Base-by-base conservation (phyloP, 2,888 invertebrate species). In the Protula sp. region DNA sequence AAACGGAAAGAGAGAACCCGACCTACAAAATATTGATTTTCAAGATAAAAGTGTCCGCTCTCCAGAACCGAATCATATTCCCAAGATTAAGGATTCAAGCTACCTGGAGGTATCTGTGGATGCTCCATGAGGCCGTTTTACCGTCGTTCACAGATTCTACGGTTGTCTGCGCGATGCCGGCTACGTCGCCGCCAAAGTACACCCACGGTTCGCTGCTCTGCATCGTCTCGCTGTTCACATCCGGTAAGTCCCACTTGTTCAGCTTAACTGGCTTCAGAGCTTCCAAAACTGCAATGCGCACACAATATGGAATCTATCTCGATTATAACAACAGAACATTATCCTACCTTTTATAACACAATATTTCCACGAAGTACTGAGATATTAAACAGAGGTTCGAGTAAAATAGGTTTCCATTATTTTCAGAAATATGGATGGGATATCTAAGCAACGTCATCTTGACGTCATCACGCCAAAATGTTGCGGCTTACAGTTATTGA, bases 141-240 rank as follows among this genome's bases (percentile, higher is more conserved):
- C 99, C 99, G 82, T 99, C 99, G 77, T 99, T 99, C 0, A 94
- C 95, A 0, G 95, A 90, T 81, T 99, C 99, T 0, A 99, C 98
- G 0, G 98, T 98, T 0, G 98, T 99, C 82, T 97, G 94, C 0
- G 97, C 91, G 45, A 91, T 86, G 0, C 97, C 97, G 0, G 92
- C 95, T 50, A 97, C 78, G 81, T 99, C 98, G 0, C 98, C 98
- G 1, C 98, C 98, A 70, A 92, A 87, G 82, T 94, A 99, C 9
- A 97, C 90, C 71, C 87, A 86, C 0, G 87, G 85, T 62, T 88
- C 86, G 53, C 87, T 88, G 22, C 89, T 88, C 77, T 87, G 87
- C 90, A 94, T 89, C 0, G 91, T 92, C 1, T 81, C 82, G 0
- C 81, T 77, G 76, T 98, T 85, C 0, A 95, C 88, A 53, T 88